phyloP scores from a whole-genome alignment of 2,797 vertebrate genomes.

The Pipistrellus kuhlii region DNA sequence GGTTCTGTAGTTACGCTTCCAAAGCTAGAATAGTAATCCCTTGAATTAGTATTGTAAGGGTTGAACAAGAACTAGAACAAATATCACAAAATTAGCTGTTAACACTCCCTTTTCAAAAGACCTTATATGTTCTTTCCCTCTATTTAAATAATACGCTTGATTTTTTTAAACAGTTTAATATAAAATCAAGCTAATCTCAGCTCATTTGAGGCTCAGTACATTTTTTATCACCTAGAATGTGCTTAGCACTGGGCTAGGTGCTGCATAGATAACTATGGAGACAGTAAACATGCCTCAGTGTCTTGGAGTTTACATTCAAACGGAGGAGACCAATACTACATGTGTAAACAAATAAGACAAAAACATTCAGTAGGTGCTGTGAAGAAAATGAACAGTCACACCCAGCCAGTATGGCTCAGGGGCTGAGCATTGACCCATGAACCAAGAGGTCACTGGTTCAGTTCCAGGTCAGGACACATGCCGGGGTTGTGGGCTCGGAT shows the following conservation, averaged over 20 bases:
- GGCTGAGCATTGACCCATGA: too few relatives aligned
- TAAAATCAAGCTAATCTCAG: not conserved
- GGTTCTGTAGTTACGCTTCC: not conserved
- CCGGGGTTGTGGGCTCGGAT: too few relatives aligned
- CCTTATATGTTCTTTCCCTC: not conserved
- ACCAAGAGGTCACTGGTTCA: too few relatives aligned
- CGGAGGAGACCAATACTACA: not conserved
- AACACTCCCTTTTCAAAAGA: constrained; percentile 14
- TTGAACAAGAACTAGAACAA: constrained; percentile 8
- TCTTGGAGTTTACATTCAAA: not conserved
- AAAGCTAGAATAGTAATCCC: not conserved
- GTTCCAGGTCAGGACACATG: too few relatives aligned
- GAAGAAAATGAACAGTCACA: not conserved
- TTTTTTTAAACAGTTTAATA: not conserved
- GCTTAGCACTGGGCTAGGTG: not conserved
- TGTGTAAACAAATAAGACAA: not conserved
- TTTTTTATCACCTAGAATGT: not conserved
- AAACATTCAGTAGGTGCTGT: not conserved
- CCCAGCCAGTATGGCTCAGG: too few relatives aligned
- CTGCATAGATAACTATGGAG: not conserved
- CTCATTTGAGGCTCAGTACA: not conserved
- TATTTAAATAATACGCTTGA: constrained; percentile 23
- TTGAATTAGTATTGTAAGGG: not conserved
- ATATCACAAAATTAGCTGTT: not conserved
- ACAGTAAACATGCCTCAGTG: not conserved